phyloP scores from a whole-genome alignment of 1,140 invertebrate species.

The Bicyclus anynana region DNA sequence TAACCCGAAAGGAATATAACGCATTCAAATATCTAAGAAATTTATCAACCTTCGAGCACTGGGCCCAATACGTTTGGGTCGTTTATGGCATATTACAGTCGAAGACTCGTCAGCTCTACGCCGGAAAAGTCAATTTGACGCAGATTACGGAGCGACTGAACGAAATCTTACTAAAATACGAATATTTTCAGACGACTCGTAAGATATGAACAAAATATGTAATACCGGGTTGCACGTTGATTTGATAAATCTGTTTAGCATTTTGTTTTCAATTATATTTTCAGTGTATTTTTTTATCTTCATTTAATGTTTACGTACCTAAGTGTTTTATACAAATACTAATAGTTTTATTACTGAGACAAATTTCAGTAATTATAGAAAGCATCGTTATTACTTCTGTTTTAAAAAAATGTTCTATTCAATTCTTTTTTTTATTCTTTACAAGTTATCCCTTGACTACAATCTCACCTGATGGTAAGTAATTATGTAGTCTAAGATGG shows the following conservation, averaged over 20 bases:
- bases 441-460: too few relatives aligned
- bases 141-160: slow-evolving; percentile 61
- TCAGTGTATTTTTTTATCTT: neutral
- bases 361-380: too few relatives aligned
- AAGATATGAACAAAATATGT: slow-evolving; percentile 46
- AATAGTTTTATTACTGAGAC: too few relatives aligned
- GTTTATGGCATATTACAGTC: slow-evolving; percentile 71
- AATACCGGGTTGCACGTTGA: slow-evolving; percentile 13
- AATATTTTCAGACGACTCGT: slow-evolving; percentile 45
- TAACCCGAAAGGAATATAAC: slow-evolving; percentile 62
- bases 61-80: slow-evolving; percentile 68
- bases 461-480: too few relatives aligned
- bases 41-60: slow-evolving; percentile 66
- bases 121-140: slow-evolving; percentile 66
- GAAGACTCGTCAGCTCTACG: slow-evolving; percentile 59
- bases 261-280: slow-evolving; percentile 1
- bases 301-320: too few relatives aligned
- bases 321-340: too few relatives aligned
- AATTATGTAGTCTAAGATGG: too few relatives aligned
- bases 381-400: too few relatives aligned
- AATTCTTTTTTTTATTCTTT: too few relatives aligned
- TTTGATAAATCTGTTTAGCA: slow-evolving; percentile 7
- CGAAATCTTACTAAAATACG: slow-evolving; percentile 57
- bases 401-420: too few relatives aligned
- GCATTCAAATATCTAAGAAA: slow-evolving; percentile 72